Conservation (phyloP, 1,140 invertebrate species). For the Camponotus floridanus region DNA sequence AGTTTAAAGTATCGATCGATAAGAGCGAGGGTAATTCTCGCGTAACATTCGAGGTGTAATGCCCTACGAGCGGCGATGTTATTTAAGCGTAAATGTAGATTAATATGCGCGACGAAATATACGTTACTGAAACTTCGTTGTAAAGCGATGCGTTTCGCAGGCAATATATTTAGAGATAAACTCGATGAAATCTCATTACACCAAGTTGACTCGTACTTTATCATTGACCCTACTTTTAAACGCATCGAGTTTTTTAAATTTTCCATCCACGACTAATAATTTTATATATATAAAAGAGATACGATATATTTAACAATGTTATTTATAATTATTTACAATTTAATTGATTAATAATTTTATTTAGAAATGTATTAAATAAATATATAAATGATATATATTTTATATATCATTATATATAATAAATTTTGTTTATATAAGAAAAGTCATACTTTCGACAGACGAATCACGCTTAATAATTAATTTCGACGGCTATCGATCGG, state of each 20-base stretch:
- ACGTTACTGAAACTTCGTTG: neutral
- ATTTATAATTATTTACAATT: too few species aligned
- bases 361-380: too few species aligned
- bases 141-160: neutral
- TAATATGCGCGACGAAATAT: slow-evolving; percentile 3
- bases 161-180: neutral
- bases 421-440: neutral
- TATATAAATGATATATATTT: too few species aligned
- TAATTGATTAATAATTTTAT: too few species aligned
- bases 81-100: neutral
- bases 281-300: too few species aligned
- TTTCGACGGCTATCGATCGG: slow-evolving; percentile 63
- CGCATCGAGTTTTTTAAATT: neutral
- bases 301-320: too few species aligned
- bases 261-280: neutral
- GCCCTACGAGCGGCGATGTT: neutral
- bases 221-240: neutral
- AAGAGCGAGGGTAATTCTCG: slow-evolving; percentile 34
- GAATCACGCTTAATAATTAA: slow-evolving; percentile 70
- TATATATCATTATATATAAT: too few species aligned
- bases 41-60: slow-evolving; percentile 10
- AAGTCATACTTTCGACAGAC: slow-evolving; percentile 49
- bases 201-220: neutral
- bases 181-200: neutral
- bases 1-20: slow-evolving; percentile 50